Conservation (phyloP, 2,113 vertebrate species). For the Shinisaurus crocodilurus region DNA sequence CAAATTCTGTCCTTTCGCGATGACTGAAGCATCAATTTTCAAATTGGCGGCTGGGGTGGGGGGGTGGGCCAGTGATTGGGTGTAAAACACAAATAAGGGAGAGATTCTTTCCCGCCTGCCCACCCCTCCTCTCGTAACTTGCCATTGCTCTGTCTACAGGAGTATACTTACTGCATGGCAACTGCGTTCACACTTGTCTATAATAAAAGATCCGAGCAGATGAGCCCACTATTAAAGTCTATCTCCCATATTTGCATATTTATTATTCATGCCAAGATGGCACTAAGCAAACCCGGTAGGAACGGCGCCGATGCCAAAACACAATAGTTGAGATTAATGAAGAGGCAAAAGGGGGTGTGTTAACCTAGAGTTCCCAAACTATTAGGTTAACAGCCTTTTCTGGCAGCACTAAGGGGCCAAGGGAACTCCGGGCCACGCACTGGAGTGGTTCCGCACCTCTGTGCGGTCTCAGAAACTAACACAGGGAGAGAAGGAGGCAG, state of each 20-base stretch:
- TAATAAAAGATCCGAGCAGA: conserved; percentile 77
- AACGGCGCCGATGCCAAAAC: conserved; percentile 52
- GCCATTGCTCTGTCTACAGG: conserved; percentile 67
- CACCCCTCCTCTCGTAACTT: conserved; percentile 55
- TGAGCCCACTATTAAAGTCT: conserved; percentile 75
- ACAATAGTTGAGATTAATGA: conserved; percentile 52
- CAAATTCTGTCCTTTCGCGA: not conserved
- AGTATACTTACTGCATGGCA: conserved; percentile 78
- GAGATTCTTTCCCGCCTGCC: conserved; percentile 60
- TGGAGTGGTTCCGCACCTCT: conserved; percentile 4
- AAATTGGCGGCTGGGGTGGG: not conserved
- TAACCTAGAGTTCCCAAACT: conserved; percentile 31
- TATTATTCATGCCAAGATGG: conserved; percentile 69
- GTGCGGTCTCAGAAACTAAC: not conserved
- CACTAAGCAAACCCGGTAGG: conserved; percentile 52
- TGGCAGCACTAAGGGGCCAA: conserved; percentile 54
- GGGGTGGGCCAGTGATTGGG: not conserved
- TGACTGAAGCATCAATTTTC: conserved; percentile 36
- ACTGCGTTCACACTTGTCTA: conserved; percentile 78
- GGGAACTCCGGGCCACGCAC: conserved; percentile 53
- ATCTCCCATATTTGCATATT: conserved; percentile 72
- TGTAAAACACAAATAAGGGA: conserved; percentile 45
- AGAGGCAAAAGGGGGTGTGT: conserved; percentile 45
- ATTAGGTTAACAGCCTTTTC: conserved; percentile 28
- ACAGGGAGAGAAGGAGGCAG: not conserved